Conservation (phyloP, 2,797 vertebrate species). For the Brotula barbata region DNA sequence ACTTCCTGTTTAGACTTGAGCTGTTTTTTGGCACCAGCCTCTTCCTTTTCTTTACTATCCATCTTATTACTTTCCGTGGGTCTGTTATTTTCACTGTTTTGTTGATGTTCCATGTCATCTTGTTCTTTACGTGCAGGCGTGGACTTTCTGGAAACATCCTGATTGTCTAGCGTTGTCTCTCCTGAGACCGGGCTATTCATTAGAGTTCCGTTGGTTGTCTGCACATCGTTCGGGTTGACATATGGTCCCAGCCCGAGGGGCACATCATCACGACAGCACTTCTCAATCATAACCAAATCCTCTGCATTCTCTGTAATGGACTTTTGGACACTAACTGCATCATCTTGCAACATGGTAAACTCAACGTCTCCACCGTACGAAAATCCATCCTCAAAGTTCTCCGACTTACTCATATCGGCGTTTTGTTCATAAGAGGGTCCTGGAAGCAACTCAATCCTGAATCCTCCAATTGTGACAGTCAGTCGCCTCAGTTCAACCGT, state of each 20-base stretch:
- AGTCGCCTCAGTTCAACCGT: constrained; percentile 76
- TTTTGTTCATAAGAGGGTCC: constrained; percentile 75
- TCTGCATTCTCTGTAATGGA: constrained; percentile 45
- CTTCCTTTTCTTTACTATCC: constrained; percentile 58
- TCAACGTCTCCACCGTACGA: constrained; percentile 52
- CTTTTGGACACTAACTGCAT: constrained; percentile 44
- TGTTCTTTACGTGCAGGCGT: constrained; percentile 32
- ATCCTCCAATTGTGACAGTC: constrained; percentile 84
- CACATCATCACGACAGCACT: constrained; percentile 50
- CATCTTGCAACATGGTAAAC: constrained; percentile 54
- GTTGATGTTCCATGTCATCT: constrained; percentile 38
- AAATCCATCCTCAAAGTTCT: constrained; percentile 56
- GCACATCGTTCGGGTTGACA: constrained; percentile 83
- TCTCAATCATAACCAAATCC: constrained; percentile 46
- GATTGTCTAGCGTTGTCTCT: constrained; percentile 65
- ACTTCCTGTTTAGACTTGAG: constrained; percentile 68
- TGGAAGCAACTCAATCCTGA: constrained; percentile 81
- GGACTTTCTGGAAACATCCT: constrained; percentile 46
- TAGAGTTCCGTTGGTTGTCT: constrained; percentile 73
- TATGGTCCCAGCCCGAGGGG: constrained; percentile 75
- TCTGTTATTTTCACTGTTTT: constrained; percentile 49
- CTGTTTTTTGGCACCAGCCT: constrained; percentile 54
- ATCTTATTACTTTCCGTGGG: constrained; percentile 39
- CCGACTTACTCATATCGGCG: constrained; percentile 44
- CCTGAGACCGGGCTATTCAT: constrained; percentile 22